phyloP scores from a whole-genome alignment of 1,140 invertebrate species.

The Drosophila lacertosa region DNA sequence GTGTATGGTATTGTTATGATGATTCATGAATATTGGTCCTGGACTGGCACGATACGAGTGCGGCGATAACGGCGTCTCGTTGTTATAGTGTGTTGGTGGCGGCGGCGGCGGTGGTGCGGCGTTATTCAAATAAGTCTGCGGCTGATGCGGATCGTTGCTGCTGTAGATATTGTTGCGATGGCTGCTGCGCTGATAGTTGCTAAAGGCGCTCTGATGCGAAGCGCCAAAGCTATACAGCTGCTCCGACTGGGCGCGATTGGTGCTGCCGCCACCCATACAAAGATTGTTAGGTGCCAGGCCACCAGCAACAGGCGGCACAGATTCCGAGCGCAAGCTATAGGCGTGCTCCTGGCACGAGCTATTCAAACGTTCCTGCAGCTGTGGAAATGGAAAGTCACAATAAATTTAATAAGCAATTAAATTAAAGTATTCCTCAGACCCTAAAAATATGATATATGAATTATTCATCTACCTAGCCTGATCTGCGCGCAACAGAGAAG shows the following conservation, averaged over 20 bases:
- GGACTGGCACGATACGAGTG: slow-evolving; percentile 68
- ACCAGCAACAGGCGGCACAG: slow-evolving; percentile 58
- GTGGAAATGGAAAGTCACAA: background rate
- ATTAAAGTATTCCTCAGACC: background rate
- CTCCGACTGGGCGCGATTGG: slow-evolving; percentile 78
- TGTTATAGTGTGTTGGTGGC: slow-evolving; percentile 66
- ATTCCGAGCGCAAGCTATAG: slow-evolving; percentile 70
- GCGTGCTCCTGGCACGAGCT: slow-evolving; percentile 54
- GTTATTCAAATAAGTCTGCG: slow-evolving; percentile 64
- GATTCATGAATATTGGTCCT: slow-evolving; percentile 82
- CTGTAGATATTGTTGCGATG: slow-evolving; percentile 61
- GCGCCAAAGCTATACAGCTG: slow-evolving; percentile 60
- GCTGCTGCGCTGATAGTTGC: slow-evolving; percentile 71
- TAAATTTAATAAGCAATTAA: background rate
- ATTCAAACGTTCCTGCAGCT: slow-evolving; percentile 78
- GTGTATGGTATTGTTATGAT: slow-evolving; percentile 82
- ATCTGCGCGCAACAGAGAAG: background rate
- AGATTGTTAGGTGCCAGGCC: slow-evolving; percentile 65
- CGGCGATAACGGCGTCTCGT: slow-evolving; percentile 75
- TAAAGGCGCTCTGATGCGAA: slow-evolving; percentile 65
- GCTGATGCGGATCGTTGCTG: slow-evolving; percentile 49
- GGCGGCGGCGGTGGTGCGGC: slow-evolving; percentile 48
- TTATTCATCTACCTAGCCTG: too few relatives aligned
- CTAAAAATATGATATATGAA: too few relatives aligned
- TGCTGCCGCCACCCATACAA: slow-evolving; percentile 49